Evolutionary conservation across 2,113 vertebrate genomes (phyloP), one percentile per base, ranked within the genome.

Genomic region (Aphyosemion australe): DNA sequence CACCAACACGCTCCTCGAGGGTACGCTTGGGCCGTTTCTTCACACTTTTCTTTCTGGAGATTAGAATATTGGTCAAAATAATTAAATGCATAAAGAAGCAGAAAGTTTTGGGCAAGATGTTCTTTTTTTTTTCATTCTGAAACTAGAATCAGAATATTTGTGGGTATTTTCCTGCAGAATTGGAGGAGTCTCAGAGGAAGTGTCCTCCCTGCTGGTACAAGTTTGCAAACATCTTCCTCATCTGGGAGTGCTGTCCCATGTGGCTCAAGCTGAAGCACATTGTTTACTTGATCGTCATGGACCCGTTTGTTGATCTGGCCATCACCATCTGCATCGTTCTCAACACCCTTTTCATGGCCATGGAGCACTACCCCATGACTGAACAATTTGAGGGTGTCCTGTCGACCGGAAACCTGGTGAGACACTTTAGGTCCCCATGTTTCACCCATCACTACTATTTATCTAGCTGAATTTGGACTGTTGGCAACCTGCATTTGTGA

Each of bases 281-380:
- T 0, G 91, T 97, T 53, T 95, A 98, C 84, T 66, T 97, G 54
- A 95, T 99, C 21, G 97, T 99, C 57, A 98, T 99, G 95, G 97
- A 99, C 86, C 97, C 97, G 0, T 99, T 99, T 48, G 97, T 99
- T 43, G 97, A 99, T 83, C 79, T 99, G 80, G 95, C 96, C 86
- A 99, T 99, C 85, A 99, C 97, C 80, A 99, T 99, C 89, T 99
- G 97, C 65, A 99, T 99, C 12, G 96, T 98, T 69, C 94, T 99
- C 66, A 99, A 99, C 87, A 99, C 97, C 0, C 72, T 98, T 31
- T 99, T 99, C 84, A 99, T 99, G 97, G 97, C 97, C 1, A 97
- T 99, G 97, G 97, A 99, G 79, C 97, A 99, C 75, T 96, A 99
- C 66, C 97, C 97, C 1, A 99, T 99, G 96, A 96, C 96, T 0